Percentiles rank a stretch among this genome's conserved stretches.
Evolutionary conservation across 2,888 invertebrate genomes (phyloP).

Genomic region (Dicyrtoma fusca): DNA sequence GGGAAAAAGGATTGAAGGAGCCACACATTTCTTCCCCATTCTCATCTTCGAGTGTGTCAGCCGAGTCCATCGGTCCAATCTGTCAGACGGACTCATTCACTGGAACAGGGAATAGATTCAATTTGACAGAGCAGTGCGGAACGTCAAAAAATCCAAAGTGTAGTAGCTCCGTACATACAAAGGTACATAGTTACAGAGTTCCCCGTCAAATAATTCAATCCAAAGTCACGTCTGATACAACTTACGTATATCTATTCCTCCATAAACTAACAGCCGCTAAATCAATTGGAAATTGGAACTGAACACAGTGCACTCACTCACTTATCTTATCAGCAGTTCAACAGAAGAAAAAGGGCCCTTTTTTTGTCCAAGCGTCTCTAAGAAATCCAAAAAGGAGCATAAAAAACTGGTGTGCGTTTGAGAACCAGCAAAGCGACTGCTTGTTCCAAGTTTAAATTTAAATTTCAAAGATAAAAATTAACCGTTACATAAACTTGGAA

Average conservation of each 20-base stretch:
- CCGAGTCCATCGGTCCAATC: conserved; percentile 32
- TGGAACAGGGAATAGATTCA: conserved; percentile 12
- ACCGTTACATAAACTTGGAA: no score
- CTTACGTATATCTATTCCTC: not conserved
- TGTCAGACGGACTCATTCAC: conserved; percentile 30
- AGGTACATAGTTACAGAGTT: not conserved
- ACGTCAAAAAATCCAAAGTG: not conserved
- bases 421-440: no score
- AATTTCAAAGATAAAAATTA: no score
- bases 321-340: no score
- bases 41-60: conserved; percentile 36
- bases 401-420: no score
- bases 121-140: conserved; percentile 22
- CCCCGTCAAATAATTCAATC: not conserved
- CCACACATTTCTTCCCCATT: conserved; percentile 27
- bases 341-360: no score
- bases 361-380: no score
- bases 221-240: conserved; percentile 1
- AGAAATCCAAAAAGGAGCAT: no score
- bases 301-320: no score
- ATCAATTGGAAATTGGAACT: conserved; percentile 14
- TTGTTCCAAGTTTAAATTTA: no score
- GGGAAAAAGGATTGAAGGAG: conserved; percentile 33
- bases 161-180: not conserved
- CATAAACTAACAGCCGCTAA: conserved; percentile 7